phyloP scores from a whole-genome alignment of 2,888 invertebrate genomes.

The Empis livida region DNA sequence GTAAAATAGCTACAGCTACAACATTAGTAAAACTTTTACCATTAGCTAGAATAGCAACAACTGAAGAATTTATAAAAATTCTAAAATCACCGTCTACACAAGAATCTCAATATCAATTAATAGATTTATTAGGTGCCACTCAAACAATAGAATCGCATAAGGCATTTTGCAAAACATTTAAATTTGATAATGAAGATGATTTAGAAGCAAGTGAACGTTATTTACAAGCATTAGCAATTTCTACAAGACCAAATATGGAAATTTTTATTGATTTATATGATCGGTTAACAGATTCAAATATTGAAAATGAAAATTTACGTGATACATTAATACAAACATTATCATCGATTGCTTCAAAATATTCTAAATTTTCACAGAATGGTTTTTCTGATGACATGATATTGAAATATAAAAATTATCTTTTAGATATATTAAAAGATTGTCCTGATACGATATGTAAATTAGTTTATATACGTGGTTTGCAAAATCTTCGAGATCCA shows the following conservation, averaged over 20 bases:
- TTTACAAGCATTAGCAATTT: conserved; percentile 57
- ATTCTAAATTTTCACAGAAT: conserved; percentile 22
- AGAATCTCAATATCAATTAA: conserved; percentile 42
- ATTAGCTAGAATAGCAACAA: conserved; percentile 43
- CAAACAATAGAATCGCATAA: conserved; percentile 54
- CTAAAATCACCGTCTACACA: conserved; percentile 16
- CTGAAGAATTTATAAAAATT: conserved; percentile 44
- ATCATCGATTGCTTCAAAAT: conserved; percentile 45
- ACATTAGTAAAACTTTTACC: conserved; percentile 51
- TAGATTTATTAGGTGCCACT: conserved; percentile 56
- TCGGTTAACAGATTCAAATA: conserved; percentile 26
- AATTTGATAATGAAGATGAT: conserved; percentile 37
- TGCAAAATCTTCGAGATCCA: conserved; percentile 54
- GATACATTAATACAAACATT: conserved; percentile 55
- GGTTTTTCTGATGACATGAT: conserved; percentile 18
- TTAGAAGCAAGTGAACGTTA: conserved; percentile 56
- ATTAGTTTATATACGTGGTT: conserved; percentile 47
- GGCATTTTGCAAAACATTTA: conserved; percentile 51
- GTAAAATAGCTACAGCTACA: conserved; percentile 48
- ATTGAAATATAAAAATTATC: conserved; percentile 24
- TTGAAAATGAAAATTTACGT: conserved; percentile 42
- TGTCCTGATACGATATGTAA: conserved; percentile 46
- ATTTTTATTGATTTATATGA: conserved; percentile 34
- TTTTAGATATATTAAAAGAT: conserved; percentile 34
- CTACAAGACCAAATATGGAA: conserved; percentile 46